Base-by-base conservation (phyloP, 2,888 invertebrate species). In the Ennomos quercinarius region DNA sequence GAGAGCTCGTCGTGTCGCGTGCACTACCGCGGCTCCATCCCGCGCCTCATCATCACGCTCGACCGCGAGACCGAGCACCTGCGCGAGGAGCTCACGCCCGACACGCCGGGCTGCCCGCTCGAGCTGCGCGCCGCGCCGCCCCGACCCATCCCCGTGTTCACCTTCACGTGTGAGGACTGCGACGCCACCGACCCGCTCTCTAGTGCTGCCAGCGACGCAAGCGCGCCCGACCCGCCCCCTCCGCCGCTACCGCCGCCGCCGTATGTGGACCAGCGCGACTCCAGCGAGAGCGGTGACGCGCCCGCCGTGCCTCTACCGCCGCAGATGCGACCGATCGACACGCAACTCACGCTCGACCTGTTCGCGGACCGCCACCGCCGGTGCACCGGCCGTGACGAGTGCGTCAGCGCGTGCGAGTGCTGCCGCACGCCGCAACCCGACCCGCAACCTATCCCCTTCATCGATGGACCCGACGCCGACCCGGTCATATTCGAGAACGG, bases 371-470 rank as follows among this genome's bases (percentile, higher is more conserved):
- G 82, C 59, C 71, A 84, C 47, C 79, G 84, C 1, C 79, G 91
- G 36, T 86, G 89, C 73, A 91, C 90, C 2, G 87, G 79, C 3
- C 72, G 85, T 10, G 84, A 86, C 59, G 91, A 91, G 53, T 92
- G 91, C 67, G 89, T 85, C 17, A 89, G 89, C 64, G 90, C 90
- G 8, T 92, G 91, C 67, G 91, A 90, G 38, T 92, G 91, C 63
- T 92, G 91, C 61, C 90, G 91, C 55, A 85, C 87, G 36, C 91
- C 90, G 40, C 91, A 90, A 58, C 91, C 91, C 0, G 91, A 92
- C 59, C 61, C 83, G 0, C 84, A 83, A 27, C 85, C 79, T 36
- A 93, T 93, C 60, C 93, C 93, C 0, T 93, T 70, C 72, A 93
- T 93, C 48, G 93, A 93, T 72, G 93, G 90, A 57, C 90, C 91